These are phyloP conservation scores for Elephantulus edwardii DNA, from an alignment of 2,113 vertebrate species.

Conservation along the genomic window DNA sequence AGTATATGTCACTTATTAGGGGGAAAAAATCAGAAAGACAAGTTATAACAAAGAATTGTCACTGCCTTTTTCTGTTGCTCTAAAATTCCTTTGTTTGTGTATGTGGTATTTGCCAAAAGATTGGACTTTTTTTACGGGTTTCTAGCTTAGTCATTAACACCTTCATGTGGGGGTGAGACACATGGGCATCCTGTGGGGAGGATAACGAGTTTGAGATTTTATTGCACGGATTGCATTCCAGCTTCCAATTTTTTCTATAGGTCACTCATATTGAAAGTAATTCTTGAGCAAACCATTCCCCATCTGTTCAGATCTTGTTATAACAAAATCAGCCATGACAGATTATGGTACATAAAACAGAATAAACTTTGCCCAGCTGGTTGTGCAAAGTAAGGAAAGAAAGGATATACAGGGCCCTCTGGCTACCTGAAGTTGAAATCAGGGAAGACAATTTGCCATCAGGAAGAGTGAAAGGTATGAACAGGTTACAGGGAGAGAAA, in stretches of 20 bases:
- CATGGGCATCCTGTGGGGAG: slow-evolving; percentile 49
- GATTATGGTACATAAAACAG: slow-evolving; percentile 77
- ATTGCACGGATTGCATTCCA: slow-evolving; percentile 62
- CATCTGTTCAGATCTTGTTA: slow-evolving; percentile 78
- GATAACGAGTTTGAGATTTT: slow-evolving; percentile 63
- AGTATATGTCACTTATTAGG: slow-evolving; percentile 51
- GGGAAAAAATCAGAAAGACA: slow-evolving; percentile 48
- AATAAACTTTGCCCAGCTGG: slow-evolving; percentile 80
- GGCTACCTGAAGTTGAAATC: slow-evolving; percentile 46
- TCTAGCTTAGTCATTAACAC: slow-evolving; percentile 65
- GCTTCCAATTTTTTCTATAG: slow-evolving; percentile 71
- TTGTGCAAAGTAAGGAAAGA: slow-evolving; percentile 51
- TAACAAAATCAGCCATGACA: slow-evolving; percentile 77
- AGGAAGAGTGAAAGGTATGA: background rate
- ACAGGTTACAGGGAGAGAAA: background rate
- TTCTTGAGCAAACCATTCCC: slow-evolving; percentile 78
- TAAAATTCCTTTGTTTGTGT: slow-evolving; percentile 49
- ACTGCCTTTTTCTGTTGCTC: background rate
- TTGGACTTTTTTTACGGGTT: slow-evolving; percentile 8
- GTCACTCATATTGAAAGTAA: slow-evolving; percentile 78
- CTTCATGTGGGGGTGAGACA: slow-evolving; percentile 45
- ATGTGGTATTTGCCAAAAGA: slow-evolving; percentile 17
- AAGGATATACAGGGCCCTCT: slow-evolving; percentile 46
- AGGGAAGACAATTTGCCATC: background rate
- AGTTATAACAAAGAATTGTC: slow-evolving; percentile 63